Base-by-base conservation (phyloP, 92 coral and sea anemone genomes). In the Parazoanthus swiftii region DNA sequence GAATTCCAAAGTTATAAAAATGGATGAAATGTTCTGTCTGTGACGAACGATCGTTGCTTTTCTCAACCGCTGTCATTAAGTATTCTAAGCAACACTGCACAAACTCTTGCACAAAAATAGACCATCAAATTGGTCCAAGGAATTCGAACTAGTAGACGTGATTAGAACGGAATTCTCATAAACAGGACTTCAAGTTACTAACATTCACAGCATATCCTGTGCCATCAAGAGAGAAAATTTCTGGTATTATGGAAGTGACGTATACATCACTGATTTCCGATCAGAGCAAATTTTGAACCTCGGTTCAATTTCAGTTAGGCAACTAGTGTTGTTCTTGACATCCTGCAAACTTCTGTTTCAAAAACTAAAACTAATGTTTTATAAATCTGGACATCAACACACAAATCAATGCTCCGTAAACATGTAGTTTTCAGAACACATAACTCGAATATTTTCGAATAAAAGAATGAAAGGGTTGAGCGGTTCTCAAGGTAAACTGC, bases 361-460 rank as follows among this genome's bases (percentile, higher is more conserved):
- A 70, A 70, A 84, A 48, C 44, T 26, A 71, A 21, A 84, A 26
- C 63, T 44, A 33, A 84, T 51, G 48, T 44, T 72, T 73, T 48
- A 29, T 58, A 46, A 38, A 71, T 54, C 65, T 84, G 26, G 29
- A 68, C 29, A 43, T 44, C 18, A n/a, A 13, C 39, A 15, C n/a
- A 48, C 87, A 33, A 84, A 48, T 13, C 43, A 84, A 3, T 84
- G n/a, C 87, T 44, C 78, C 87, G 79, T 84, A 84, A 84, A 84
- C 87, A 84, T 84, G 78, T 72, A 84, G 67, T 70, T 84, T 84
- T 83, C 46, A 48, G 79, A 73, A 71, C 66, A 71, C 87, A 84
- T 84, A 84, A 84, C 44, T 84, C 79, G 67, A 84, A 84, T 84
- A 84, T 84, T 84, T 84, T 84, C 68, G 87, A 83, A 84, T 84